phyloP scores from a whole-genome alignment of 92 coral and sea anemone genomes.

The Nematostella vectensis region DNA sequence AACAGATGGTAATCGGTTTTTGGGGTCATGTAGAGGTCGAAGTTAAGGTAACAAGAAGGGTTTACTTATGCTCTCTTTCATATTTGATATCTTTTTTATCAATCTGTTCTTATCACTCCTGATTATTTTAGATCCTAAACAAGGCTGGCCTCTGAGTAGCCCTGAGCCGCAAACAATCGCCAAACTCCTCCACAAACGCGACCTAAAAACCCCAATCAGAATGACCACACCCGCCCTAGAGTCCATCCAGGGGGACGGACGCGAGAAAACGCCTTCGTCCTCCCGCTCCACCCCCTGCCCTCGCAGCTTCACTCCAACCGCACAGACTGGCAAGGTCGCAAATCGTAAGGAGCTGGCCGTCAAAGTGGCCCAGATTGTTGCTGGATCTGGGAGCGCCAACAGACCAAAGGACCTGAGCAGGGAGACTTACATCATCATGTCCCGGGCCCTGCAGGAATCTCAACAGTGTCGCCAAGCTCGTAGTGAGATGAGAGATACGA shows the following conservation, averaged over 20 bases:
- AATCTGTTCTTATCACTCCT: too few species aligned
- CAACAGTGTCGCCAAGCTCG: slow-evolving; percentile 34
- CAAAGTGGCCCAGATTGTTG: slow-evolving; percentile 41
- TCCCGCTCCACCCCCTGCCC: slow-evolving; percentile 65
- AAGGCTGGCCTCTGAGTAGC: slow-evolving; percentile 72
- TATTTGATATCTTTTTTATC: too few species aligned
- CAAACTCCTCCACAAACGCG: slow-evolving; percentile 62
- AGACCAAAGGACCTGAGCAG: slow-evolving; percentile 39
- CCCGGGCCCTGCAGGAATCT: slow-evolving; percentile 42
- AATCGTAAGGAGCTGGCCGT: slow-evolving; percentile 51
- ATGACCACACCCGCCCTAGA: slow-evolving; percentile 28
- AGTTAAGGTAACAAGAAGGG: too few species aligned
- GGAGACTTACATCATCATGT: slow-evolving; percentile 66
- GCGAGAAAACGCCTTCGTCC: slow-evolving; percentile 11
- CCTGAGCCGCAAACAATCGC: slow-evolving; percentile 69
- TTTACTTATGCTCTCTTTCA: too few species aligned
- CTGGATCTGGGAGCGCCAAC: slow-evolving; percentile 23
- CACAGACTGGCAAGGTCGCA: slow-evolving; percentile 26
- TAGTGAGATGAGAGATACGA: slow-evolving; percentile 43
- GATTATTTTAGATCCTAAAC: slow-evolving; percentile 62
- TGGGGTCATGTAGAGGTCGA: too few species aligned
- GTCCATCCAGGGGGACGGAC: slow-evolving; percentile 26
- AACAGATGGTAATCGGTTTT: too few species aligned
- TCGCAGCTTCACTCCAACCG: slow-evolving; percentile 47
- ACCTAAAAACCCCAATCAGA: slow-evolving; percentile 26